Evolutionary conservation across 2,888 invertebrate genomes (phyloP).

Genomic region (Stramonita haemastoma): DNA sequence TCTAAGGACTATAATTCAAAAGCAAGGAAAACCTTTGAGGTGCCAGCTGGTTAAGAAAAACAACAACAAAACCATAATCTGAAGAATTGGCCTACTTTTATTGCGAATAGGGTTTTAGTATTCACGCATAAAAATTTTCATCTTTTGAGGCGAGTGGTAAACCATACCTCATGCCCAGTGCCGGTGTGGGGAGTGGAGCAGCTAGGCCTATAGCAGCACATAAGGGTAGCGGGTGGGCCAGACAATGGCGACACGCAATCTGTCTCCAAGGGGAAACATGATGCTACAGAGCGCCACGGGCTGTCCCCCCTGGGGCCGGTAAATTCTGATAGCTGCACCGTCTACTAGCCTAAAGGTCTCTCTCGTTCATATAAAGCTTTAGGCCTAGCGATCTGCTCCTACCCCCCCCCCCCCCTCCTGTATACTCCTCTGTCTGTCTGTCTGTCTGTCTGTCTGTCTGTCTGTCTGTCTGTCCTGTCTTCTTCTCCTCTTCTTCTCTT

Average conservation of each 20-base stretch:
- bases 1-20: too few species aligned
- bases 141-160: not conserved
- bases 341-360: constrained; percentile 16
- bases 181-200: not conserved
- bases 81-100: not conserved
- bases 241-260: constrained; percentile 25
- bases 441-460: not conserved
- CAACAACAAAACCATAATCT: not conserved
- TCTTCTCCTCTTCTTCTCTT: too few species aligned
- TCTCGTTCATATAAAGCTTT: not conserved
- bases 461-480: not conserved
- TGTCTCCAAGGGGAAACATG: constrained; percentile 23
- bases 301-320: constrained; percentile 7
- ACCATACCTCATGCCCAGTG: not conserved
- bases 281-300: not conserved
- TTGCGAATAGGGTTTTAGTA: too few species aligned
- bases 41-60: too few species aligned
- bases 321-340: not conserved
- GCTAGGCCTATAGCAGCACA: not conserved
- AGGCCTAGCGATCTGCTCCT: not conserved
- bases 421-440: not conserved
- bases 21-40: too few species aligned
- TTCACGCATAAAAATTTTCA: too few species aligned
- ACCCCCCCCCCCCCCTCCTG: not conserved
- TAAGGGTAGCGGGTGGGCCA: constrained; percentile 1